phyloP scores from a whole-genome alignment of 64 coral and sea anemone genomes.

The Pocillopora verrucosa region DNA sequence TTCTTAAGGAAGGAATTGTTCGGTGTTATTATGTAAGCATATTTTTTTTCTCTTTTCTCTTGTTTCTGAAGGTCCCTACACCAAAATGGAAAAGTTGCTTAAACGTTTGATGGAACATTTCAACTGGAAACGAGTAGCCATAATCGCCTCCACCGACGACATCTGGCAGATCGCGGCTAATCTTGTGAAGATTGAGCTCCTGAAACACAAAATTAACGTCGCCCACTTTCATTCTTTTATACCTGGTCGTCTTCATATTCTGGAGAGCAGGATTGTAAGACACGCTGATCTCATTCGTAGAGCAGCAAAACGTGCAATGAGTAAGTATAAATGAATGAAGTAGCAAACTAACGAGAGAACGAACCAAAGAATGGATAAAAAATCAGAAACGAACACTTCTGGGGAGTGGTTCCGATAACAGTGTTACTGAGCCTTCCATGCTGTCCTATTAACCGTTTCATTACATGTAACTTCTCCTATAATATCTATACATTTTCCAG shows the following conservation, averaged over 20 bases:
- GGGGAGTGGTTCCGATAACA: too few species aligned
- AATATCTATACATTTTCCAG: too few species aligned
- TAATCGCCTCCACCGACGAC: slow-evolving; percentile 87
- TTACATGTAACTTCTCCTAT: too few species aligned
- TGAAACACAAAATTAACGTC: slow-evolving; percentile 61
- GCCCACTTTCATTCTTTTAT: slow-evolving; percentile 86
- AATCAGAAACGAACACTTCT: too few species aligned
- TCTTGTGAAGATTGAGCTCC: slow-evolving; percentile 80
- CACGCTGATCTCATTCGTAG: slow-evolving; percentile 74
- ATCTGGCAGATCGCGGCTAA: slow-evolving; percentile 94
- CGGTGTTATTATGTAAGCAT: too few species aligned
- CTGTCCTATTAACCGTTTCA: too few species aligned
- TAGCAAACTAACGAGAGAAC: too few species aligned
- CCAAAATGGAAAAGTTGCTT: slow-evolving; percentile 85
- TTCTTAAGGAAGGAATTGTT: too few species aligned
- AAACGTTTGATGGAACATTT: slow-evolving; percentile 86
- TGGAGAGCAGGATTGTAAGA: slow-evolving; percentile 81
- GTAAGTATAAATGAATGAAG: slow-evolving; percentile 31
- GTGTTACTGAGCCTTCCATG: too few species aligned
- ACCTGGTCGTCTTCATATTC: slow-evolving; percentile 74
- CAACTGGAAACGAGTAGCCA: slow-evolving; percentile 83
- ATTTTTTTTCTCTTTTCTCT: background rate
- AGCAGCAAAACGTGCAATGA: slow-evolving; percentile 74
- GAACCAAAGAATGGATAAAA: too few species aligned
- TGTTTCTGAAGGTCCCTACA: slow-evolving; percentile 57